These are phyloP conservation scores for Macrobrachium rosenbergii DNA, from an alignment of 1,140 invertebrate genomes.

Conservation along the genomic window DNA sequence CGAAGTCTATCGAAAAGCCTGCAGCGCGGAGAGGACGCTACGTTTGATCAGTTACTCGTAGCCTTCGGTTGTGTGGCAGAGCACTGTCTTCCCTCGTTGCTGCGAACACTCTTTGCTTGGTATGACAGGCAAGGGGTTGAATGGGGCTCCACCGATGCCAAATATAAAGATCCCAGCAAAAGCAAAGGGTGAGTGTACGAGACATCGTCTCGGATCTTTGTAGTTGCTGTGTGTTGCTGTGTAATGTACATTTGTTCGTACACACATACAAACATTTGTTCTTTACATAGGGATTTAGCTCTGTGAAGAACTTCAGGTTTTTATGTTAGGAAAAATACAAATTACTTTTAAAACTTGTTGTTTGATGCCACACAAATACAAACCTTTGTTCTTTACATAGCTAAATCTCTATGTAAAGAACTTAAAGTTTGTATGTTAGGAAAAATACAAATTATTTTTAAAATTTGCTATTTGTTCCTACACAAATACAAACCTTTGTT, in stretches of 20 bases:
- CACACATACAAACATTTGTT: no score
- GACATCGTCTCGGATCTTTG: not conserved
- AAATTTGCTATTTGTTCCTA: not conserved
- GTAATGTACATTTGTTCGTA: not conserved
- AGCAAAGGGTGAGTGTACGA: conserved; percentile 68
- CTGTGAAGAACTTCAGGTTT: no score
- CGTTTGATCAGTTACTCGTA: conserved; percentile 95
- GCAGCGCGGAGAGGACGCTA: conserved; percentile 93
- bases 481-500: no score
- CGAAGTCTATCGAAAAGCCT: conserved; percentile 92
- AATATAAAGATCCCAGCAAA: conserved; percentile 64
- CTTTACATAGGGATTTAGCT: no score
- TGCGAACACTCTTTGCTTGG: conserved; percentile 96
- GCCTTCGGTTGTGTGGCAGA: conserved; percentile 95
- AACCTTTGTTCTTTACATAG: no score
- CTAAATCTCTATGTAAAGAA: no score
- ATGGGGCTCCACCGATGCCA: conserved; percentile 59
- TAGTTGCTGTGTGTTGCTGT: not conserved
- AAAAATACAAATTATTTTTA: not conserved
- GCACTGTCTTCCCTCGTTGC: conserved; percentile 95
- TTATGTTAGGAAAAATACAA: no score
- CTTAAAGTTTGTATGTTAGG: not conserved
- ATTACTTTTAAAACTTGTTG: no score
- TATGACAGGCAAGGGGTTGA: conserved; percentile 88
- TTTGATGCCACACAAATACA: no score